Evolutionary conservation across 2,113 vertebrate genomes (phyloP), one percentile per base, ranked within the genome.

Genomic region (Anolis sagrei): DNA sequence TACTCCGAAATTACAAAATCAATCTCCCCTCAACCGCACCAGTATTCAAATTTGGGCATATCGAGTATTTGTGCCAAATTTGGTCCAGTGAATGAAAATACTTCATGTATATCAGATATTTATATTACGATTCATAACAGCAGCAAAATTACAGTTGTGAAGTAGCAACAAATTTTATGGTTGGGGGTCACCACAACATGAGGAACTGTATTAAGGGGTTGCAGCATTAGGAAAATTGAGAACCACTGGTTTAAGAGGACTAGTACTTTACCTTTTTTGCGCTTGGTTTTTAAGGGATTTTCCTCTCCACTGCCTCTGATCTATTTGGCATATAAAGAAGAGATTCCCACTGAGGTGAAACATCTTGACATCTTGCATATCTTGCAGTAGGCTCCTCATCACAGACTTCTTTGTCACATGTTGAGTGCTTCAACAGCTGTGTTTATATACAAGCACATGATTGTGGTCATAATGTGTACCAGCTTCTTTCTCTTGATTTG

Each of bases 381-480:
- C 48, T 49, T 82, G 9, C 51, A 54, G 21, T 14, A 8, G n/a
- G 19, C n/a, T 82, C 21, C 48, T 51, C 54, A 72, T 82, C 66
- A 82, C 66, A 82, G 66, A 82, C 44, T 49, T 72, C 48, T 82
- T 82, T 82, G 66, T 82, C 66, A 82, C 34, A 16, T 58, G 72
- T 34, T 72, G 32, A 81, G 80, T 27, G 21, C 68, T 70, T 48
- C 21, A 36, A 21, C 68, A 82, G 66, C 44, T 81, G 80, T 72
- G 64, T 81, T 81, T 81, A 69, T 48, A 69, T 18, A 69, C 32
- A 48, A 10, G n/a, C 32, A 25, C 49, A 34, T 82, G 79, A 69
- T 51, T 44, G 68, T 54, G 77, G n/a, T 39, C 29, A 27, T 66
- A 69, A 66, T 51, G 64, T n/a, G 21, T 70, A 34, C 48, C 32